Evolutionary conservation across 2,113 vertebrate genomes (phyloP).

Genomic region (Cynopterus brachyotis): DNA sequence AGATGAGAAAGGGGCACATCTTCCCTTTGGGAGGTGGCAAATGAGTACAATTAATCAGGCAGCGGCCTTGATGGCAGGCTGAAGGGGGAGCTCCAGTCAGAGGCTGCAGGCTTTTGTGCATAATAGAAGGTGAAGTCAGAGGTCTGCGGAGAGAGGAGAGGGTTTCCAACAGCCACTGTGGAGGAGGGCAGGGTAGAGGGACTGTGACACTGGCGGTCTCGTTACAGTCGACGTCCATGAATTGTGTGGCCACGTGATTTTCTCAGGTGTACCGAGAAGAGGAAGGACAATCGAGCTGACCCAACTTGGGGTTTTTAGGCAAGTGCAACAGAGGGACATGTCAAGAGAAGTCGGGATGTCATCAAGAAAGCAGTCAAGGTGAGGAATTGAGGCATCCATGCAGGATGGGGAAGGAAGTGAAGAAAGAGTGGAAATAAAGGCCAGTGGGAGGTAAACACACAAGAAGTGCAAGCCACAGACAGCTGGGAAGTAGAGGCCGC

Average conservation of each 20-base stretch:
- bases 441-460: too few species aligned
- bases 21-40: not conserved
- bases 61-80: not conserved
- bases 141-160: not conserved
- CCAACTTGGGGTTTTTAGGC: not conserved
- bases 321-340: not conserved
- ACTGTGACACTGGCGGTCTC: accelerated
- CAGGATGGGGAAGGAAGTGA: not conserved
- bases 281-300: not conserved
- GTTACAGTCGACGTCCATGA: not conserved
- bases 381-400: not conserved
- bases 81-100: not conserved
- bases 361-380: not conserved
- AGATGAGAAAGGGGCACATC: not conserved
- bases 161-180: not conserved
- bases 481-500: not conserved
- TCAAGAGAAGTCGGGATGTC: not conserved
- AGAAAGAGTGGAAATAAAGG: not conserved
- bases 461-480: not conserved
- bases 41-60: not conserved
- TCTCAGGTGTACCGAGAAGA: not conserved
- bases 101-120: not conserved
- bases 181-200: not conserved
- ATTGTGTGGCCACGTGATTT: not conserved
- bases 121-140: not conserved